Base-by-base conservation (phyloP, 2,113 vertebrate species). In the Patagioenas fasciata region DNA sequence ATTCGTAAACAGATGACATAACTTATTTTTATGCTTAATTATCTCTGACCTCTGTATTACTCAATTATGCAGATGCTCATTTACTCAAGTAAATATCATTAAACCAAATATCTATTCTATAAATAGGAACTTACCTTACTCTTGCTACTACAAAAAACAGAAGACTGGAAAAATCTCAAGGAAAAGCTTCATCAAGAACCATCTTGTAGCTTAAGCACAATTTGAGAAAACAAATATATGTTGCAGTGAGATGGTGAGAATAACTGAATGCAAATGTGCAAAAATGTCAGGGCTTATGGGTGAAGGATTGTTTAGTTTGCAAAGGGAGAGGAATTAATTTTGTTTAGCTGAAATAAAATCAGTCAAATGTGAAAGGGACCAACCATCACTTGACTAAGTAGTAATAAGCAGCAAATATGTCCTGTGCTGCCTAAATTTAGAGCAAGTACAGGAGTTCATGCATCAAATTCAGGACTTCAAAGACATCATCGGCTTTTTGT, bases 391-490 rank as follows among this genome's bases (percentile, higher is more conserved):
- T 91, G 97, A 96, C 95, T 91, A 96, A 82, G 77, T 62, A 97
- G 93, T 94, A 96, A 85, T 96, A 97, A 96, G 87, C 73, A 94
- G 78, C 61, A 96, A 85, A 64, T 58, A 65, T 19, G 21, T 95
- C 61, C 86, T 91, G 83, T 96, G 6, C 80, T 93, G 77, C 89
- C 94, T 90, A 92, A 90, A 70, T 94, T 84, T 95, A 44, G 92
- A 96, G 83, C 86, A 96, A 94, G 57, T 91, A 91, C 83, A 95
- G 97, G 93, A 97, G 93, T 97, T 97, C 92, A 96, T 94, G 84
- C 65, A 96, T 98, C 91, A 98, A 97, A 98, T 98, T 98, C 95
- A 80, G 80, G 62, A 98, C 97, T 98, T 98, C 97, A 98, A 98
- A 99, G 97, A 92, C 69, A 64, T 85, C 82, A 94, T 93, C 72